Evolutionary conservation across 2,888 invertebrate species (phyloP), one percentile per base, ranked within the genome.

Genomic region (Xylocampa areola): DNA sequence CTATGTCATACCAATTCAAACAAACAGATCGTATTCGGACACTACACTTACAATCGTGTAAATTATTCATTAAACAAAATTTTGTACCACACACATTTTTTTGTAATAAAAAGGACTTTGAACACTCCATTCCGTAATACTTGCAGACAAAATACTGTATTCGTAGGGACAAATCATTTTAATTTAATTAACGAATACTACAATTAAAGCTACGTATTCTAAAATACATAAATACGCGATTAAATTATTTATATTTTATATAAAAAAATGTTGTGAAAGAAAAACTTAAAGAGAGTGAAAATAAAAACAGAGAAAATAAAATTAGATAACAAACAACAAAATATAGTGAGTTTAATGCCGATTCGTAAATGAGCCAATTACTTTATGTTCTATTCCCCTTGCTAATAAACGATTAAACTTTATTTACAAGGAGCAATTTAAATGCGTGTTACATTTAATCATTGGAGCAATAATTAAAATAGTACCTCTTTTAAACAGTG

Each of bases 261-360:
- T 63, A 72, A 73, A 76, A 76, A 81, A 81, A 82, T 73, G 81
- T 82, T 84, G 80, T 76, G 80, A 81, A 75, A 87, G 76, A 75
- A 61, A 63, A 79, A 84, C 72, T 65, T 72, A 77, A 76, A 77
- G 65, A 64, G 39, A 50, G 79, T 74, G 85, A 86, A 82, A n/a
- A 77, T 81, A 85, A 86, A 88, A 88, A 79, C 85, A 86, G 87
- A 88, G 65, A 76, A 90, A 82, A 81, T 91, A 92, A 90, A 92
- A 92, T 91, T 92, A 93, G 82, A 89, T 90, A 93, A 93, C 92
- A 89, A 89, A 77, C 91, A 92, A 82, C 89, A 92, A 93, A 92
- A 91, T 91, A 89, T 88, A 89, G 89, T 92, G 87, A 73, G 65
- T 66, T 68, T 66, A 65, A 70, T 76, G 80, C 77, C 76, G 76